These are phyloP conservation scores for Aporophyla nigra DNA, from an alignment of 2,888 invertebrate genomes.

Conservation along the genomic window DNA sequence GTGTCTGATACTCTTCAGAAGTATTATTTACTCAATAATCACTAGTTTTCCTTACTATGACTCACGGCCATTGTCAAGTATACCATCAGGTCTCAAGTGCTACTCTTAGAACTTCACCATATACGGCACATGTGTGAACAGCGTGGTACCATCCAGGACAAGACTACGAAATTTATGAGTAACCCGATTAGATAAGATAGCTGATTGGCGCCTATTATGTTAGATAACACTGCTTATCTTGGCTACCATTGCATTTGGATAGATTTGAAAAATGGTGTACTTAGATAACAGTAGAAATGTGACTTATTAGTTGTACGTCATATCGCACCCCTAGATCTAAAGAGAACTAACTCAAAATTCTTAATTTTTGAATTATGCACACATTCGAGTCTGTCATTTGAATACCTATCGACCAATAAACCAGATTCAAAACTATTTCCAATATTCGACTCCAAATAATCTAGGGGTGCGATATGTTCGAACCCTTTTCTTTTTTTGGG, in stretches of 20 bases:
- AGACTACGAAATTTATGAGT: conserved; percentile 2
- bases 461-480: too few relatives aligned
- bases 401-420: too few relatives aligned
- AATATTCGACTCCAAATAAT: too few relatives aligned
- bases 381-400: too few relatives aligned
- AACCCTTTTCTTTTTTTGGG: too few relatives aligned
- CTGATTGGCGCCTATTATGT: background rate
- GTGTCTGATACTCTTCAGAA: background rate
- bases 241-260: conserved; percentile 6
- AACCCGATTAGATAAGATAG: conserved; percentile 12
- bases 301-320: too few relatives aligned
- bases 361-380: too few relatives aligned
- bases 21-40: background rate
- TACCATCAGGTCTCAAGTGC: background rate
- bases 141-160: background rate
- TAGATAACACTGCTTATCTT: conserved; percentile 2
- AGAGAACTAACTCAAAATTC: too few relatives aligned
- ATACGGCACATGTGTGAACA: background rate
- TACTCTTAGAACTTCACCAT: background rate
- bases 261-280: background rate
- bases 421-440: too few relatives aligned
- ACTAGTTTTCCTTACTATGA: background rate
- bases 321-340: too few relatives aligned
- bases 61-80: background rate
- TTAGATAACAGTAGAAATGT: too few relatives aligned